Evolutionary conservation across 2,797 vertebrate genomes (phyloP).

Genomic region (Cyclura pinguis): DNA sequence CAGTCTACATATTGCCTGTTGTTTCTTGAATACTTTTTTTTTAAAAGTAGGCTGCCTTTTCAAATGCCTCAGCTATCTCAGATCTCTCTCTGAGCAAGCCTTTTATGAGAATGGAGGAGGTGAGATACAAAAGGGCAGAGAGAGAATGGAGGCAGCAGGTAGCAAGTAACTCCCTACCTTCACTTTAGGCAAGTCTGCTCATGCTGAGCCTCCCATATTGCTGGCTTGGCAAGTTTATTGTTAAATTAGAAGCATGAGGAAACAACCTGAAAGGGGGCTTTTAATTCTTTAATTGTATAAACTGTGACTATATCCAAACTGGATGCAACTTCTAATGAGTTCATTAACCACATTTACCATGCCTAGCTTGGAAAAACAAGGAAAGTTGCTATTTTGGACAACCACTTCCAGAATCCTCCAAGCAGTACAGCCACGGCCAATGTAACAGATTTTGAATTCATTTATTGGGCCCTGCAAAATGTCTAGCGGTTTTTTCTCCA

Average conservation of each 20-base stretch:
- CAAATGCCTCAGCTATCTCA: not conserved
- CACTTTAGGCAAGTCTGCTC: not conserved
- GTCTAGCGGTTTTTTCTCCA: not conserved
- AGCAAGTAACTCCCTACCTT: not conserved
- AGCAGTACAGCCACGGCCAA: not conserved
- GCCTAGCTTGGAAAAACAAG: too few species aligned
- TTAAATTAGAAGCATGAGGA: not conserved
- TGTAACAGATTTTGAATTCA: not conserved
- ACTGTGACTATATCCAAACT: not conserved
- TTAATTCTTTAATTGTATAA: not conserved
- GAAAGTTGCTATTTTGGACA: too few species aligned
- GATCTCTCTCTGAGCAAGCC: not conserved
- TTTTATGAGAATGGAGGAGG: not conserved
- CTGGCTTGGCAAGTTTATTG: not conserved
- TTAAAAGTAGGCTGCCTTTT: not conserved
- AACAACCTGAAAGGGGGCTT: not conserved
- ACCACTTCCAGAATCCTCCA: too few species aligned
- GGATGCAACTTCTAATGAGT: not conserved
- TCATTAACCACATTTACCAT: not conserved
- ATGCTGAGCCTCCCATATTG: not conserved
- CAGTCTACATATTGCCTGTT: constrained; percentile 43
- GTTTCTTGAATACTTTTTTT: constrained; percentile 38
- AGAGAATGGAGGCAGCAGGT: not conserved
- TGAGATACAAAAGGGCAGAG: not conserved
- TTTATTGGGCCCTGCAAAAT: not conserved